Evolutionary conservation across 2,113 vertebrate genomes (phyloP), one percentile per base, ranked within the genome.

Genomic region (Cynopterus brachyotis): DNA sequence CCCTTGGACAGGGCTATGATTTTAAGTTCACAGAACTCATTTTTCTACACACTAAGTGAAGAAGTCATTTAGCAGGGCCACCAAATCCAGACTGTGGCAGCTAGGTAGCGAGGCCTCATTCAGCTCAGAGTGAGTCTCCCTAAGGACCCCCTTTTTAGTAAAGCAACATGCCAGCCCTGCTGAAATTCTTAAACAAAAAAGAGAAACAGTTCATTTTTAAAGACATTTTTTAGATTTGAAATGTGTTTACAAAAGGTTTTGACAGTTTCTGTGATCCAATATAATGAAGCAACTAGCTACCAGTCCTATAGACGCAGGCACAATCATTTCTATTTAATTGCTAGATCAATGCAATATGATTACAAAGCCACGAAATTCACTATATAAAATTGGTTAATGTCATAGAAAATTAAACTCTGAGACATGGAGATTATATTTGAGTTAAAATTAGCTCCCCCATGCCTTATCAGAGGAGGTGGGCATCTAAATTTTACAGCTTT

Each of bases 11-110:
- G 35, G 24, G 22, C 59, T 70, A 87, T 0, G 96, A 94, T 96
- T 0, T 57, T 79, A 91, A 69, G 64, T 81, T 98, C 75, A 95
- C 64, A 97, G 90, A 91, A 97, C 96, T 96, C 85, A 55, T 95
- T 97, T 94, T 96, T 97, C 89, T 94, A 94, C 80, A 96, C 47
- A 80, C 30, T 15, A 69, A 96, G 95, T 96, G 84, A 97, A 96
- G 92, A 91, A 95, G 95, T 89, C 91, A 53, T 96, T 97, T 85
- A 91, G 89, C 59, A 94, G 92, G 87, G 90, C 62, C 92, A 85
- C 87, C 97, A 96, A 97, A 97, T 93, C 81, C 86, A 96, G 80
- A 55, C 84, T 59, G 89, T 16, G 91, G 81, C 45, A 90, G 89
- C 64, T 95, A 37, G 66, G 83, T 84, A 95, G 84, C n/a, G 92